A percentile compares a stretch with the other conserved stretches of the same genome.
These are phyloP conservation scores for Bergia puertoricense DNA, from an alignment of 92 coral and sea anemone species.

Conservation along the genomic window DNA sequence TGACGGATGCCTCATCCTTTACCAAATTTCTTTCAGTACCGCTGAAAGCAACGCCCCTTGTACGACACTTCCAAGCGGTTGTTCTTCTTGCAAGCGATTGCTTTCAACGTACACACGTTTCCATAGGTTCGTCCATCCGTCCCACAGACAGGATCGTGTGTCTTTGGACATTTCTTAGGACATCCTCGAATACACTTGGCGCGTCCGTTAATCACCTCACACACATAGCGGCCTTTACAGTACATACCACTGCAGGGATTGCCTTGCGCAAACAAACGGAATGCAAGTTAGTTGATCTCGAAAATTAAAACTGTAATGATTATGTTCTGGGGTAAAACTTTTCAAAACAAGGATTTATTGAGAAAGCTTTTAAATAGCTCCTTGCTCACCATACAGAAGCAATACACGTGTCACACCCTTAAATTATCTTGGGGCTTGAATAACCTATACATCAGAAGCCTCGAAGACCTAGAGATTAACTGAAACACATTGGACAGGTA, in stretches of 20 bases:
- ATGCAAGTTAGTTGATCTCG: background rate
- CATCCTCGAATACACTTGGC: background rate
- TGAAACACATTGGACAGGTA: too few species aligned
- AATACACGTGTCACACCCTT: too few species aligned
- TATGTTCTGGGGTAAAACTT: too few species aligned
- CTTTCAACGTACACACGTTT: background rate
- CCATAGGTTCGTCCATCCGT: background rate
- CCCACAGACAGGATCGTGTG: background rate
- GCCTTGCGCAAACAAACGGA: background rate
- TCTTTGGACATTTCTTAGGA: background rate
- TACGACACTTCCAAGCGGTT: background rate
- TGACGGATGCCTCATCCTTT: background rate
- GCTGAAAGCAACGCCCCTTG: background rate
- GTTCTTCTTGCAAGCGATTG: constrained; percentile 7
- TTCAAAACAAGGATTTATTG: too few species aligned
- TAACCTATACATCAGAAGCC: too few species aligned
- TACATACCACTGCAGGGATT: background rate
- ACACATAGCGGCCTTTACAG: background rate
- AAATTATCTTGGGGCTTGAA: too few species aligned
- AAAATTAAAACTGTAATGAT: too few species aligned
- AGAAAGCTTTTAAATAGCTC: too few species aligned
- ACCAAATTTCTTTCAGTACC: background rate
- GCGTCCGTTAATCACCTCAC: background rate
- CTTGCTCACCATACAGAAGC: too few species aligned
- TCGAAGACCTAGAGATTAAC: too few species aligned